These are phyloP conservation scores for Tapera naevia DNA, from an alignment of 2,797 vertebrate genomes.

Conservation along the genomic window DNA sequence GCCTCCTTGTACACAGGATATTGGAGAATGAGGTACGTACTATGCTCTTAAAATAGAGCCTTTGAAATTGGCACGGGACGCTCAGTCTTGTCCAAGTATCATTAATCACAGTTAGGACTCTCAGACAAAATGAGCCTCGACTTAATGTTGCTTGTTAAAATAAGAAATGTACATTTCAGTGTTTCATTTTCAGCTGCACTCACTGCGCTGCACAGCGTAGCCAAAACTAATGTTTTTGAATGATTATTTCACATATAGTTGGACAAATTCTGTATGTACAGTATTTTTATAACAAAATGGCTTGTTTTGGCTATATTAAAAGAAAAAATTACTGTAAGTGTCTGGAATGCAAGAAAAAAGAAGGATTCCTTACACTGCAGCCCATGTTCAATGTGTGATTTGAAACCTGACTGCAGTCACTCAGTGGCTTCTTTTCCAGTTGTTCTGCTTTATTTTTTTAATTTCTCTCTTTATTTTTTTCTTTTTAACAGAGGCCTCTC, in stretches of 20 bases:
- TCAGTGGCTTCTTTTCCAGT: background rate
- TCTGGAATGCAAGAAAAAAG: slow-evolving; percentile 19
- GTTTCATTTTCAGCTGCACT: background rate
- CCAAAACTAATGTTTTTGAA: slow-evolving; percentile 19
- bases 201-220: rapidly evolving
- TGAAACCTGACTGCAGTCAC: background rate
- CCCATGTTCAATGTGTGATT: rapidly evolving
- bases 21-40: background rate
- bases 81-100: background rate
- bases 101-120: background rate
- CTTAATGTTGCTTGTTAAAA: background rate
- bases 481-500: background rate
- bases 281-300: background rate
- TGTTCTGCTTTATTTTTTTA: background rate
- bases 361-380: background rate
- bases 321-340: background rate
- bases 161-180: background rate
- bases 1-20: background rate
- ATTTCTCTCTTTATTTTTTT: background rate
- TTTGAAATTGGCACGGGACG: background rate
- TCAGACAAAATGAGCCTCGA: background rate
- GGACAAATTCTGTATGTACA: background rate
- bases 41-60: background rate
- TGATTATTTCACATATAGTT: slow-evolving; percentile 21
- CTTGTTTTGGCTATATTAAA: slow-evolving; percentile 14